Evolutionary conservation across 2,888 invertebrate species (phyloP).

Genomic region (Drosophila barbarae): DNA sequence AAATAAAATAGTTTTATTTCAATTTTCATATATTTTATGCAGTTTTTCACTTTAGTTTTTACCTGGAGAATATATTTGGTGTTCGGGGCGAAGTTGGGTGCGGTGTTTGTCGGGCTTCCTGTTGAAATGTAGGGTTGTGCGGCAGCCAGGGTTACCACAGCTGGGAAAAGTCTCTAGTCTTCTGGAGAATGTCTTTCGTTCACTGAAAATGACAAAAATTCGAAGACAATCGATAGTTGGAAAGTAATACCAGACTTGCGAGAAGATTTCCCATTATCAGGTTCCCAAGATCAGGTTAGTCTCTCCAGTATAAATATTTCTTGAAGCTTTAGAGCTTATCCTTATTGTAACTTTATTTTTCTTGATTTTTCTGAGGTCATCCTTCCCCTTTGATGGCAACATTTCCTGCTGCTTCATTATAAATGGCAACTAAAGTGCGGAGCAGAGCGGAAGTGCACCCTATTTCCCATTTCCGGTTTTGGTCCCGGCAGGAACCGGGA

Average conservation of each 20-base stretch:
- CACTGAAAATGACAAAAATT: background rate
- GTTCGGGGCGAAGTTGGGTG: background rate
- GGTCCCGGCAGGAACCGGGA: background rate
- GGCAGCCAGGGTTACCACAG: background rate
- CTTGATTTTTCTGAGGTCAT: background rate
- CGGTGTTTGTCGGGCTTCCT: background rate
- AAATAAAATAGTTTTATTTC: background rate
- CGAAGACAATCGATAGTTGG: background rate
- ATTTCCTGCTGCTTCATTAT: slow-evolving; percentile 26
- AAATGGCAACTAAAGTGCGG: slow-evolving; percentile 13
- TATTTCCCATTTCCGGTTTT: slow-evolving; percentile 5
- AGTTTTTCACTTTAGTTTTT: background rate
- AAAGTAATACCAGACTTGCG: background rate
- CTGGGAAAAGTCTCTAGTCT: background rate
- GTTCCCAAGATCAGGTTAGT: background rate
- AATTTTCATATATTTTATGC: background rate
- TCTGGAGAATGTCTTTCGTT: background rate
- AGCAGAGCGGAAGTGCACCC: slow-evolving; percentile 1
- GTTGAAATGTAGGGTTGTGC: background rate
- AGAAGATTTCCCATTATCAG: accelerated
- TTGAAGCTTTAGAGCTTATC: no score
- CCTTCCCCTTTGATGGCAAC: slow-evolving; percentile 9
- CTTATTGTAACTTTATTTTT: background rate
- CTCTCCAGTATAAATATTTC: background rate
- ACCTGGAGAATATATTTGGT: background rate